Evolutionary conservation across 2,888 invertebrate species (phyloP), one percentile per base, ranked within the genome.

Genomic region (Anodontia alba): DNA sequence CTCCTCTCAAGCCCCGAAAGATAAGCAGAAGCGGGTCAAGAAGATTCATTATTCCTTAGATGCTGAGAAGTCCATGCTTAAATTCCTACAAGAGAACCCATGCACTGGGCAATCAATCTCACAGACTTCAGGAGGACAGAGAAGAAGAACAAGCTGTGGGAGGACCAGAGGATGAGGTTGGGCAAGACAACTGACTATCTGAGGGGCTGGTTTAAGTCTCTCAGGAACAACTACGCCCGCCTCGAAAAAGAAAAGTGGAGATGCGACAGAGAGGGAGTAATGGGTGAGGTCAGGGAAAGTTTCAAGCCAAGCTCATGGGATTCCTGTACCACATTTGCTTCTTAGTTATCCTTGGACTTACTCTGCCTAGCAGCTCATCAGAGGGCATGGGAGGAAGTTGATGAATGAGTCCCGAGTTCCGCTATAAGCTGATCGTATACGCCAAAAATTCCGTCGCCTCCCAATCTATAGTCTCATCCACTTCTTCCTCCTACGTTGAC

Each of bases 121-220:
- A 62, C 62, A 7, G 62, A 62, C 20, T 62, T 33, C 36, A 31
- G 62, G 29, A 26, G 20, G 62, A 62, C 62, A 33, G 62, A 62
- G 2, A 62, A 26, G 29, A 62, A 62, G 62, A 36, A 36, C 80
- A 71, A 51, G 51, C 38, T 20, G 51, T 67, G 70, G 49, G 49
- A 10, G 49, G 49, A 20, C 12, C 46, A 72, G 54, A 36, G 20
- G 23, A 46, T 17, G 46, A 42, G 43, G 8, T 1, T 70, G 46
- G 26, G 29, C 43, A 70, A 70, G 46, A 70, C 82, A 43, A 68
- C n/a, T n/a, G n/a, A n/a, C n/a, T n/a, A n/a, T n/a, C n/a, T n/a
- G n/a, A n/a, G n/a, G n/a, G n/a, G n/a, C 38, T 78, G 78, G 79
- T 82, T 79, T 49, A 79, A 76, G 69, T 79, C 82, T 23, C 73